Conservation (phyloP, 2,888 invertebrate genomes). For the Ophonus ardosiacus region DNA sequence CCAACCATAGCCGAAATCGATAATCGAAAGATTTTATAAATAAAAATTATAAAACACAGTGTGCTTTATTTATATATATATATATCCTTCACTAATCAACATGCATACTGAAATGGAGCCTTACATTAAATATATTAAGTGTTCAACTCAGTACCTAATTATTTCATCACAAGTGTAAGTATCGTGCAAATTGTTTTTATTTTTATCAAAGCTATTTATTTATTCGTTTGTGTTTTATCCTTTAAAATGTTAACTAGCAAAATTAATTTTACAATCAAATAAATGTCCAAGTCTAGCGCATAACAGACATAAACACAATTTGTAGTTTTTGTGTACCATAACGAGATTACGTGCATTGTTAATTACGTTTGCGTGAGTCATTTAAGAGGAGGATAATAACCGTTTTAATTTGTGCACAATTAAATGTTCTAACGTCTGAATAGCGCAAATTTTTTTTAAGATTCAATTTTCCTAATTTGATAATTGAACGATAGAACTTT, state of each 20-base stretch:
- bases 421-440: constrained; percentile 2
- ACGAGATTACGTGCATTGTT: constrained; percentile 19
- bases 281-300: neutral
- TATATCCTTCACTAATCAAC: no score
- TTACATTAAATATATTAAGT: no score
- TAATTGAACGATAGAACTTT: neutral
- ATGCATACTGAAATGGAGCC: no score
- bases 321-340: neutral
- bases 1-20: no score
- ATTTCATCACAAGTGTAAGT: no score
- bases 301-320: neutral
- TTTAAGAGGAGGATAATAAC: constrained; percentile 17
- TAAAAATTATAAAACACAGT: no score
- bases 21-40: no score
- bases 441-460: constrained; percentile 31
- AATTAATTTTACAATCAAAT: neutral
- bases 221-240: neutral
- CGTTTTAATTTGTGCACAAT: constrained; percentile 29
- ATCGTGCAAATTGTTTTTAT: no score
- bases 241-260: neutral
- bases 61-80: no score
- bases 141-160: no score
- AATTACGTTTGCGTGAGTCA: constrained; percentile 17
- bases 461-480: constrained; percentile 23
- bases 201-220: neutral